A percentile compares a stretch with the other conserved stretches of the same genome.
Evolutionary conservation across 2,113 vertebrate genomes (phyloP).

Genomic region (Pampusana beccarii): DNA sequence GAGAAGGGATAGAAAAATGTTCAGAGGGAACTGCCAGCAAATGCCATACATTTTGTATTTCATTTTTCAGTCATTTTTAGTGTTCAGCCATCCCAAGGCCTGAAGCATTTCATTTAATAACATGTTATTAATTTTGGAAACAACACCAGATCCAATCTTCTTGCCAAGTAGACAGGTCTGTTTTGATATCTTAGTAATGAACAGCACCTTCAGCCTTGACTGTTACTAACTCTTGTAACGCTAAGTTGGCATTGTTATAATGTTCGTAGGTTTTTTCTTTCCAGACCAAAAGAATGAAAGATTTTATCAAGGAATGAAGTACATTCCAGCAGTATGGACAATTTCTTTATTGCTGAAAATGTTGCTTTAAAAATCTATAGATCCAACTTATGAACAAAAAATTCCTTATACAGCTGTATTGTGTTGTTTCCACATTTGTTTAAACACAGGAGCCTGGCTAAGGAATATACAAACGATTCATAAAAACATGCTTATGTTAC

Average conservation of each 20-base stretch:
- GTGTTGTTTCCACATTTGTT: slow-evolving; percentile 72
- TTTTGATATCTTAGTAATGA: slow-evolving; percentile 41
- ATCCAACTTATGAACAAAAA: slow-evolving; percentile 47
- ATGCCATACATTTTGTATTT: slow-evolving; percentile 15
- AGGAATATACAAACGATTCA: slow-evolving; percentile 68
- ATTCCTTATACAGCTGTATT: slow-evolving; percentile 67
- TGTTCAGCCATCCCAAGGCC: neutral
- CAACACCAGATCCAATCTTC: neutral
- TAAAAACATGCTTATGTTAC: slow-evolving; percentile 69
- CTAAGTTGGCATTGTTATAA: slow-evolving; percentile 19
- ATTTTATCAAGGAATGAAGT: slow-evolving; percentile 39
- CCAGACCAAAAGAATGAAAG: slow-evolving; percentile 33
- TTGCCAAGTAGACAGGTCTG: slow-evolving; percentile 20
- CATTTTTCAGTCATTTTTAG: neutral
- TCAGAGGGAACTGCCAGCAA: neutral
- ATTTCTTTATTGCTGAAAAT: slow-evolving; percentile 45
- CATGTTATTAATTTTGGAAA: slow-evolving; percentile 47
- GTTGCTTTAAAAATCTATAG: slow-evolving; percentile 57
- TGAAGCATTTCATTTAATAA: slow-evolving; percentile 44
- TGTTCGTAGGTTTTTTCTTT: slow-evolving; percentile 1
- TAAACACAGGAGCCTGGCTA: slow-evolving; percentile 68
- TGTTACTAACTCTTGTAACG: neutral
- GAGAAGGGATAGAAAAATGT: neutral
- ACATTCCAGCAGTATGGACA: slow-evolving; percentile 43
- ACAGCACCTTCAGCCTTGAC: slow-evolving; percentile 29